A percentile compares a stretch with the other conserved stretches of the same genome.
Evolutionary conservation across 2,888 invertebrate species (phyloP).

Genomic region (Melanargia galathea): DNA sequence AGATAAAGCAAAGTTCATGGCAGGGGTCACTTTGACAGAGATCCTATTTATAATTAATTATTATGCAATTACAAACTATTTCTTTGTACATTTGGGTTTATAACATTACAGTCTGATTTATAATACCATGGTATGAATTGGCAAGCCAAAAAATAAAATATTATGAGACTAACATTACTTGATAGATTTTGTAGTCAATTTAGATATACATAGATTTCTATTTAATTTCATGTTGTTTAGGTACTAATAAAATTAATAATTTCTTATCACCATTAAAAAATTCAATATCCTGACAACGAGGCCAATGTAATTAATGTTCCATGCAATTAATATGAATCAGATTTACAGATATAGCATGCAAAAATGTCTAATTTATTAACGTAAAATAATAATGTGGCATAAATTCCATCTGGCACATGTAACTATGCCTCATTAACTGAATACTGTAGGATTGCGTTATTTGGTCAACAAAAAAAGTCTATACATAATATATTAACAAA

Average conservation of each 20-base stretch:
- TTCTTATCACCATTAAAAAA: too few species aligned
- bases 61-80: not conserved
- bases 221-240: too few species aligned
- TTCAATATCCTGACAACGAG: too few species aligned
- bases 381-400: conserved; percentile 9
- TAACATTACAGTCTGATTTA: not conserved
- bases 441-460: conserved; percentile 21
- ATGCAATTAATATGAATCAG: not conserved
- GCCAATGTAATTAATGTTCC: not conserved
- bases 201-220: too few species aligned
- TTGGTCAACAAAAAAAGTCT: conserved; percentile 16
- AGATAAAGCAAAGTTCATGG: conserved; percentile 11
- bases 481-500: not conserved
- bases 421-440: conserved; percentile 22
- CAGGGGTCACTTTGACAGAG: conserved; percentile 15
- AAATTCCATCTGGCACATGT: conserved; percentile 15
- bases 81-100: not conserved
- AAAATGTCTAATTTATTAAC: not conserved
- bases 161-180: too few species aligned
- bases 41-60: conserved; percentile 1
- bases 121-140: not conserved
- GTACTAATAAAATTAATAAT: too few species aligned
- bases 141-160: not conserved
- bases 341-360: not conserved
- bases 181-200: too few species aligned